Evolutionary conservation across 2,888 invertebrate genomes (phyloP).

Genomic region (Callosobruchus maculatus): DNA sequence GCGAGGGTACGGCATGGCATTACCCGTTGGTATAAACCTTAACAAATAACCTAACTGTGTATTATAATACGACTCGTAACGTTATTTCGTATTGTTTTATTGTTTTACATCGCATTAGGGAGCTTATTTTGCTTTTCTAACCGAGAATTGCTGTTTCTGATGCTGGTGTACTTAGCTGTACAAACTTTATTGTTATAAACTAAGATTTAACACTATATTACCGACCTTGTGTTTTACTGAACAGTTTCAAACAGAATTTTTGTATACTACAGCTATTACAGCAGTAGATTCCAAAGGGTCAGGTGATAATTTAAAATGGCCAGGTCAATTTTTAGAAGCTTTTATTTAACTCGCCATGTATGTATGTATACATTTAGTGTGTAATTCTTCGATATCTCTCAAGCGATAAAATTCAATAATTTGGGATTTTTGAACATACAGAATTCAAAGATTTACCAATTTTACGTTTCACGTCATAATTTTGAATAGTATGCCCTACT

Average conservation of each 20-base stretch:
- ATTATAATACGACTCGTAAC: constrained; percentile 21
- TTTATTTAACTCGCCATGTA: no score
- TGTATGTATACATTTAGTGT: no score
- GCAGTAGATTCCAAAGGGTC: no score
- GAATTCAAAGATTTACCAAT: no score
- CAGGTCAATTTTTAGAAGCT: no score
- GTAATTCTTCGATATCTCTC: no score
- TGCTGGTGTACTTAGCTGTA: background rate
- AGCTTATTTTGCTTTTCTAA: background rate
- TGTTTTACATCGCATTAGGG: constrained; percentile 11
- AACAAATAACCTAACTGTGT: constrained; percentile 18
- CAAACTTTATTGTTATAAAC: background rate
- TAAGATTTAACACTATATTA: background rate
- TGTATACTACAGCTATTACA: no score
- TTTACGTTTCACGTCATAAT: no score
- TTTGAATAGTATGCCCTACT: no score
- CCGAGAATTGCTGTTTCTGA: background rate
- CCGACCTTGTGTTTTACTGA: background rate
- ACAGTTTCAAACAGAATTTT: background rate
- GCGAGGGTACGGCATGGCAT: constrained; percentile 19
- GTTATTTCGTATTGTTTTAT: constrained; percentile 20
- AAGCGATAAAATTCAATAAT: no score
- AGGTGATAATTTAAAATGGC: no score
- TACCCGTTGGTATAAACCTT: constrained; percentile 7
- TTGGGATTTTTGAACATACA: no score